phyloP scores from a whole-genome alignment of 2,113 vertebrate species.

The Mesitornis unicolor region DNA sequence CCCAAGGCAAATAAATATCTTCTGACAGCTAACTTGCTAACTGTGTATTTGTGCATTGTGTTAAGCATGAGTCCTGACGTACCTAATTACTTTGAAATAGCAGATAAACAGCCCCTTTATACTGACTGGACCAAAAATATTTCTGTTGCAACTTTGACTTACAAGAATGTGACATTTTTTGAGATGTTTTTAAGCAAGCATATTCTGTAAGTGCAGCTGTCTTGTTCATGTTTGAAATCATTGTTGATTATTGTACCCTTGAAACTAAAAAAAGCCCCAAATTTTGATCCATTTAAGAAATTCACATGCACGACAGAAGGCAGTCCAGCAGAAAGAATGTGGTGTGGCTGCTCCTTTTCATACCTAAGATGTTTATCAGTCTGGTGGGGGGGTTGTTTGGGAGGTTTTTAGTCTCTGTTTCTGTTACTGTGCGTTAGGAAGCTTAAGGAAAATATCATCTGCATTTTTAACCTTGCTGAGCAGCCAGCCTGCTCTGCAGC shows the following conservation, averaged over 20 bases:
- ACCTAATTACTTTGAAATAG: background rate
- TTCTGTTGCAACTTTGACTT: background rate
- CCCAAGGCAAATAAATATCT: background rate
- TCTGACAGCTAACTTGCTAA: background rate
- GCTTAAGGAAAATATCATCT: conserved; percentile 37
- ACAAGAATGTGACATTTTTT: background rate
- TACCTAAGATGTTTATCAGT: background rate
- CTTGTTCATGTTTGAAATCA: background rate
- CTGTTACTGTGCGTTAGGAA: background rate
- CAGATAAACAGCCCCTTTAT: background rate
- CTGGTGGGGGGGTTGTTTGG: background rate
- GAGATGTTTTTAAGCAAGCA: background rate
- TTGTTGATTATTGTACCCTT: background rate
- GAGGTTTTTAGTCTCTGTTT: background rate
- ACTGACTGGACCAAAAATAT: background rate
- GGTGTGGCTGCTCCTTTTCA: background rate
- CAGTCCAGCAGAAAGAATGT: background rate
- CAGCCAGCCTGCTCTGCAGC: conserved; percentile 34
- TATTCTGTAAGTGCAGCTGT: background rate
- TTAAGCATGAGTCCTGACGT: background rate
- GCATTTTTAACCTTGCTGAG: conserved; percentile 57
- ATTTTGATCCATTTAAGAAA: background rate
- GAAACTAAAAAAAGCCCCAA: background rate
- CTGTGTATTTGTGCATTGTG: background rate
- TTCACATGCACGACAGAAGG: background rate